Percentiles rank a stretch among this genome's conserved stretches.
These are phyloP conservation scores for Microcaecilia unicolor DNA, from an alignment of 2,797 vertebrate species.

Conservation along the genomic window DNA sequence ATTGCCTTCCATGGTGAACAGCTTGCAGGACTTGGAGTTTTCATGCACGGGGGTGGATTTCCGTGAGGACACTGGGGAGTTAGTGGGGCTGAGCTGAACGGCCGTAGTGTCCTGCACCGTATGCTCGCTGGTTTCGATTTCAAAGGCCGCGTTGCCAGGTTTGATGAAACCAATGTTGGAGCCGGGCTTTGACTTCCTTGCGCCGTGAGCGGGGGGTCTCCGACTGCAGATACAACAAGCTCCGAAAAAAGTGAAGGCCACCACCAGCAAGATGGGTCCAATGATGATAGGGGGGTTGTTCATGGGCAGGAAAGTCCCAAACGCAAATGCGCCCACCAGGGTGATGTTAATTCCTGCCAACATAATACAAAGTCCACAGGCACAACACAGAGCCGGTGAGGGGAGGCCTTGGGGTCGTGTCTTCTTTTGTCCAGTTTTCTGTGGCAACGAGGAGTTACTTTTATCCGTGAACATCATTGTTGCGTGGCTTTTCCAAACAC, in stretches of 20 bases:
- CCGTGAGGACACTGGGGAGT: slow-evolving; percentile 68
- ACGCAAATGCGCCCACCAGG: slow-evolving; percentile 82
- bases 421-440: slow-evolving; percentile 41
- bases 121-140: slow-evolving; percentile 88
- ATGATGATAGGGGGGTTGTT: slow-evolving; percentile 80
- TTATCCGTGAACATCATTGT: slow-evolving; percentile 55
- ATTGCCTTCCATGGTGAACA: slow-evolving; percentile 45
- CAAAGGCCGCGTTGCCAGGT: slow-evolving; percentile 64
- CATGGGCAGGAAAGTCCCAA: slow-evolving; percentile 67
- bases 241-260: slow-evolving; percentile 77
- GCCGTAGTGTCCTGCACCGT: slow-evolving; percentile 85
- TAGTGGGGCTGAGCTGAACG: slow-evolving; percentile 81
- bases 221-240: slow-evolving; percentile 84
- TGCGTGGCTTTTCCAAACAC: background rate
- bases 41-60: slow-evolving; percentile 58
- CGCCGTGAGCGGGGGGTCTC: slow-evolving; percentile 40
- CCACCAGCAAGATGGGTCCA: slow-evolving; percentile 70
- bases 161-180: slow-evolving; percentile 60
- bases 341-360: slow-evolving; percentile 95
- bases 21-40: slow-evolving; percentile 38
- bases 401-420: slow-evolving; percentile 67
- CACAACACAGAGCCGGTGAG: slow-evolving; percentile 86
- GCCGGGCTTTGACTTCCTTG: slow-evolving; percentile 42
- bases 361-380: slow-evolving; percentile 92
- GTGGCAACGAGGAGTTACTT: slow-evolving; percentile 33